A percentile compares a stretch with the other conserved stretches of the same genome.
Conservation (phyloP, 2,113 vertebrate species). For the Nothoprocta perdicaria region DNA sequence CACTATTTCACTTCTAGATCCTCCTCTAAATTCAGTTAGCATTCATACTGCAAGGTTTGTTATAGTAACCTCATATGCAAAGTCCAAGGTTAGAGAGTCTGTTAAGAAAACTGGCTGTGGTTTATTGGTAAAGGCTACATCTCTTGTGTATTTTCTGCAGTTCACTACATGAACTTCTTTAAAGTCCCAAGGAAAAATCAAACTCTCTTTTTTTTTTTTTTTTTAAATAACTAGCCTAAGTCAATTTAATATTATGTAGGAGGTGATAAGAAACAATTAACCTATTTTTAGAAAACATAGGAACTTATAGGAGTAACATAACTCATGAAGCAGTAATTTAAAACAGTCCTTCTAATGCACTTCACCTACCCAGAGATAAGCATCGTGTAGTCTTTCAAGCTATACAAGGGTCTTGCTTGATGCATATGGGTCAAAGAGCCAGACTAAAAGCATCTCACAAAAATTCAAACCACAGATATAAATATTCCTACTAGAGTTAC, state of each 20-base stretch:
- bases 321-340: slow-evolving; percentile 31
- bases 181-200: neutral
- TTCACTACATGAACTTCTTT: neutral
- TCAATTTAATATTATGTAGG: slow-evolving; percentile 17
- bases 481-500: neutral
- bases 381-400: slow-evolving; percentile 43
- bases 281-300: neutral
- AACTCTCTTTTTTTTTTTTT: neutral
- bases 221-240: neutral
- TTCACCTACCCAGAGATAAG: slow-evolving; percentile 43
- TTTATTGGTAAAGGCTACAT: neutral
- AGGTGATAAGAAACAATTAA: slow-evolving; percentile 44
- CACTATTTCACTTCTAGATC: neutral
- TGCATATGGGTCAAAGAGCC: slow-evolving; percentile 35
- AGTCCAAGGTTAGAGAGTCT: neutral
- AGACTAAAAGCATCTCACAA: slow-evolving; percentile 43
- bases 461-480: slow-evolving; percentile 43
- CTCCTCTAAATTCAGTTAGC: neutral
- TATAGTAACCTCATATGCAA: neutral
- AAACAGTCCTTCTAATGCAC: slow-evolving; percentile 35
- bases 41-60: neutral
- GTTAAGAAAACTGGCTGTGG: neutral
- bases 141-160: neutral
- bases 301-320: slow-evolving; percentile 11
- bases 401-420: slow-evolving; percentile 17